Evolutionary conservation across 92 coral and sea anemone species (phyloP).

Genomic region (Bergia sp.): DNA sequence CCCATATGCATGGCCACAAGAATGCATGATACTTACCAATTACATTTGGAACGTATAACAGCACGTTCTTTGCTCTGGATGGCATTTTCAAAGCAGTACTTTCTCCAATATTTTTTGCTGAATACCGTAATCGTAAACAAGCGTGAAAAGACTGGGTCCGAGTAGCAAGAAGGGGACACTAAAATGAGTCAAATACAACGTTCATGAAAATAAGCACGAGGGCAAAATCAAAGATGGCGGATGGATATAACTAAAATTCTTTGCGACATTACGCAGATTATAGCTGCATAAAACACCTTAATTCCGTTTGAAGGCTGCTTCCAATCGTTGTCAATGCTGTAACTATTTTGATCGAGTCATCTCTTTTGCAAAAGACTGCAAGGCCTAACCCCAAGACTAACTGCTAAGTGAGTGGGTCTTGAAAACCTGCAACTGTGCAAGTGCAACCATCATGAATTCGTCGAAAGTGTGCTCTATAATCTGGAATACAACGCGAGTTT

Average conservation of each 20-base stretch:
- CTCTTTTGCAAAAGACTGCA: too few relatives aligned
- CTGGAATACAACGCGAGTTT: background rate
- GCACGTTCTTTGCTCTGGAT: slow-evolving; percentile 46
- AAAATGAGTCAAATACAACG: slow-evolving; percentile 18
- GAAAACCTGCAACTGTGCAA: background rate
- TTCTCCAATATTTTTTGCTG: background rate
- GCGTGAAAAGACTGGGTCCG: slow-evolving; percentile 7
- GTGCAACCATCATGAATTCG: slow-evolving; percentile 12
- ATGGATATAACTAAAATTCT: background rate
- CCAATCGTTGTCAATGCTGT: background rate
- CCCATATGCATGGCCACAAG: background rate
- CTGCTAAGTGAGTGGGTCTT: too few relatives aligned
- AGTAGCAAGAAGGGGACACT: slow-evolving; percentile 12
- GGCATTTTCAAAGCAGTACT: background rate
- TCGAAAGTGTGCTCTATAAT: background rate
- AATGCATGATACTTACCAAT: slow-evolving; percentile 63
- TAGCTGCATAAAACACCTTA: background rate
- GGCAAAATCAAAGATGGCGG: slow-evolving; percentile 40
- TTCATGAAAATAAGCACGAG: background rate
- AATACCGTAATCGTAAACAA: background rate
- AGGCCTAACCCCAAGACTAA: too few relatives aligned
- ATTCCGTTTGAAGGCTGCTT: background rate
- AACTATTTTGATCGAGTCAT: too few relatives aligned
- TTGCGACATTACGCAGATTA: too few relatives aligned
- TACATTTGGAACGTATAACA: slow-evolving; percentile 75